Evolutionary conservation across 2,888 invertebrate genomes (phyloP).

Genomic region (Nesidiocoris tenuis): DNA sequence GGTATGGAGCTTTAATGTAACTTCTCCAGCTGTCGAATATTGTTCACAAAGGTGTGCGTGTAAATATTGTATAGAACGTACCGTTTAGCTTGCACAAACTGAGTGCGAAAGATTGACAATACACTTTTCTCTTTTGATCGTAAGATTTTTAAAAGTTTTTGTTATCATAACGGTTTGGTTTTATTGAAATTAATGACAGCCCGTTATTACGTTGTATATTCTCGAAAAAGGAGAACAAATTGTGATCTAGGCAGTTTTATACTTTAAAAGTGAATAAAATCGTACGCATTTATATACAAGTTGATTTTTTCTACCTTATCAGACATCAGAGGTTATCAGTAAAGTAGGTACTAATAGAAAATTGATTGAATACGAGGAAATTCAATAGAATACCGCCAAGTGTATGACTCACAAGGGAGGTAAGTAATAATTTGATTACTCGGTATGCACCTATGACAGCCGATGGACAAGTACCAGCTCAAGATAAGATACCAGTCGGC

Average conservation of each 20-base stretch:
- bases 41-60: conserved; percentile 1
- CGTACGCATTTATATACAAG: conserved; percentile 4
- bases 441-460: too few species aligned
- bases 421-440: too few species aligned
- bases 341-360: too few species aligned
- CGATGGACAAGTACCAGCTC: too few species aligned
- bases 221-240: neutral
- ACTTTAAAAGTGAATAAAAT: conserved; percentile 23
- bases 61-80: conserved; percentile 15
- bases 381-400: too few species aligned
- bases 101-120: conserved; percentile 24
- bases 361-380: too few species aligned
- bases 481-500: too few species aligned
- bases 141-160: neutral
- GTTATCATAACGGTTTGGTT: neutral
- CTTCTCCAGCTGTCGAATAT: neutral
- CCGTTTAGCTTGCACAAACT: conserved; percentile 13
- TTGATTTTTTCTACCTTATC: neutral
- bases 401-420: too few species aligned
- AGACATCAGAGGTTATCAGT: too few species aligned
- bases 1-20: conserved; percentile 20
- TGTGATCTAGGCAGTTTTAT: conserved; percentile 28
- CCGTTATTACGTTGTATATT: conserved; percentile 5
- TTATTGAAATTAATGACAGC: neutral
- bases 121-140: conserved; percentile 13